Base-by-base conservation (phyloP, 2,888 invertebrate genomes). In the Caenorhabditis uteleia region DNA sequence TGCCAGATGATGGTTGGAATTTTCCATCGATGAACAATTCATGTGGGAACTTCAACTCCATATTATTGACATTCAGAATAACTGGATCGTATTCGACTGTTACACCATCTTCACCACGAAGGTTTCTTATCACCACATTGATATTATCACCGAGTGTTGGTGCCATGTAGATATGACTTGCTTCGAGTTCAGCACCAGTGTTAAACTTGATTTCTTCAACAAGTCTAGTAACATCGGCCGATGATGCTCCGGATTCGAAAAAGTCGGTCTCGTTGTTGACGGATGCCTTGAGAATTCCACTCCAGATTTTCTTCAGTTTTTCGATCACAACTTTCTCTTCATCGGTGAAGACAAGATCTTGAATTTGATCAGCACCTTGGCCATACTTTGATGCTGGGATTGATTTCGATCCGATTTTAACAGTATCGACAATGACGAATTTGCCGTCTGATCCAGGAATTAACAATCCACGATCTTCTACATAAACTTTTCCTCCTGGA, bases 161-260 rank as follows among this genome's bases (percentile, higher is more conserved):
- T 8, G 91, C 90, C 91, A 95, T 91, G 83, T 93, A 95, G 0
- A 50, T 12, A 51, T 80, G 91, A 79, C 92, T 92, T 82, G 93
- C 93, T 80, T 91, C 90, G 10, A 97, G 83, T 46, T 89, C 89
- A 0, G 93, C 85, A n/a, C 83, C 84, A 66, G 73, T 72, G 39
- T 72, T 65, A 58, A 68, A 70, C 44, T 76, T 77, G 50, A 94
- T 88, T 86, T 95, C 95, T 85, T 95, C 95, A 0, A 95, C 90
- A 47, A 95, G 87, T 86, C 89, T 87, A 0, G 95, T 93, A 2
- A 95, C 94, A 84, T 97, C 95, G 93, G 97, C 95, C 7, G 95
- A 95, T 0, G 93, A 92, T n/a, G 92, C 95, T 12, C 95, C 95
- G n/a, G 89, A 89, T 1, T 88, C 89, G 85, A 97, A 95, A 86